Evolutionary conservation across 2,113 vertebrate genomes (phyloP), one percentile per base, ranked within the genome.

Genomic region (Tympanuchus pallidicinctus): DNA sequence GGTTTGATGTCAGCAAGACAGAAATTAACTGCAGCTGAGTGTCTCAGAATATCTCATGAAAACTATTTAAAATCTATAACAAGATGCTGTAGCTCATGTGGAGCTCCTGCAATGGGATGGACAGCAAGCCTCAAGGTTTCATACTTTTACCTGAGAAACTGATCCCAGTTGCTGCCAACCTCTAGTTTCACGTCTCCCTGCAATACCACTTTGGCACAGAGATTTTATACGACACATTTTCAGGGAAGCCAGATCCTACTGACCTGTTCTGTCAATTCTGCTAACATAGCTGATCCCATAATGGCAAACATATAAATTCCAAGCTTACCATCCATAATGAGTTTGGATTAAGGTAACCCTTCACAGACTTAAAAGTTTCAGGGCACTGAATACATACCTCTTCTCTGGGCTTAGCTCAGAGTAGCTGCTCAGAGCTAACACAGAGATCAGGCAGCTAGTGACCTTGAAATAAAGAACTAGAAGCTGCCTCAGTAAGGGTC

Each of bases 341-440:
- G 17, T 52, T 22, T 54, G 38, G 13, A 17, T 13, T 61, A 16
- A 2, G 20, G 16, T 66, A 34, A 54, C 9, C 27, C 17, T 77
- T 66, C 25, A 40, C 16, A 65, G 18, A 38, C 14, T 42, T 32
- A 11, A 32, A 17, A 54, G 15, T 8, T 7, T 52, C 45, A 47
- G 15, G 16, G 38, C 50, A 48, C 15, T 30, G 19, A 32, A 24
- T 8, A 30, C 10, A 11, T 30, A 10, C 18, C 11, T 43, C 21
- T 43, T 48, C 30, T 60, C 52, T 30, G 25, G 17, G 8, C 45
- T 79, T 45, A 24, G 8, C 52, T 60, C 36, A 36, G 36, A 36
- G 43, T 0, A 0, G 65, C 43, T 15, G 8, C 28, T 65, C 27
- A 52, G 42, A 59, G 10, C 4, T 27, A 57, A 42, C 15, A 14